A percentile compares a stretch with the other conserved stretches of the same genome.
These are phyloP conservation scores for Sebastes variabilis DNA, from an alignment of 2,797 vertebrate genomes.

Conservation along the genomic window DNA sequence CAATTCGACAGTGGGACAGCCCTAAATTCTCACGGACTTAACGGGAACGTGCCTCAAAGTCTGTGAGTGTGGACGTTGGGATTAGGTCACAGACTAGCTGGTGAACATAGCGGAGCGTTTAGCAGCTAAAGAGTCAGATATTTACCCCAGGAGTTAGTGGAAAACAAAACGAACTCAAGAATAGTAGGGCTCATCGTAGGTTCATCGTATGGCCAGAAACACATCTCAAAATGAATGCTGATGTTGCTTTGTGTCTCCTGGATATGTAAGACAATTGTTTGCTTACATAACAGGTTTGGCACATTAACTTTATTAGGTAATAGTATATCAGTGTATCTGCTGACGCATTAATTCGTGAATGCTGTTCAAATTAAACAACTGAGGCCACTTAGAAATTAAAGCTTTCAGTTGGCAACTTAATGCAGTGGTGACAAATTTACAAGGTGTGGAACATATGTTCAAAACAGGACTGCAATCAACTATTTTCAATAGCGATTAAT, in stretches of 20 bases:
- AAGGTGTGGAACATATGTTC: not conserved
- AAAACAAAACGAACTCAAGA: not conserved
- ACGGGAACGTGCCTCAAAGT: too few species aligned
- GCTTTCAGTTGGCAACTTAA: not conserved
- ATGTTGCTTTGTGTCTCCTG: not conserved
- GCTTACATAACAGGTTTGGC: not conserved
- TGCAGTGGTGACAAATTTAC: slow-evolving; percentile 5
- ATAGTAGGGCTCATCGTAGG: not conserved
- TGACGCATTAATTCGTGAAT: not conserved
- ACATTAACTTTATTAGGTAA: not conserved
- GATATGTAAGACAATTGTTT: not conserved
- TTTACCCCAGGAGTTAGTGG: too few species aligned
- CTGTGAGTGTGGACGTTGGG: too few species aligned
- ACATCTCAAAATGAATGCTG: not conserved
- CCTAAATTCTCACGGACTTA: not conserved
- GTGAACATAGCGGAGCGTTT: fast-evolving
- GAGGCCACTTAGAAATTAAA: not conserved
- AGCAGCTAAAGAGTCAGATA: too few species aligned
- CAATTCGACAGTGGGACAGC: not conserved
- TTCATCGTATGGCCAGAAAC: not conserved
- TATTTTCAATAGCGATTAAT: not conserved
- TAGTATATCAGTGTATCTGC: not conserved
- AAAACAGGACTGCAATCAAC: not conserved
- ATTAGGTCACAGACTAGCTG: too few species aligned
- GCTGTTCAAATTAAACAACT: slow-evolving; percentile 6